Evolutionary conservation across 2,797 vertebrate species (phyloP), one percentile per base, ranked within the genome.

Genomic region (Phylloscopus collybita): DNA sequence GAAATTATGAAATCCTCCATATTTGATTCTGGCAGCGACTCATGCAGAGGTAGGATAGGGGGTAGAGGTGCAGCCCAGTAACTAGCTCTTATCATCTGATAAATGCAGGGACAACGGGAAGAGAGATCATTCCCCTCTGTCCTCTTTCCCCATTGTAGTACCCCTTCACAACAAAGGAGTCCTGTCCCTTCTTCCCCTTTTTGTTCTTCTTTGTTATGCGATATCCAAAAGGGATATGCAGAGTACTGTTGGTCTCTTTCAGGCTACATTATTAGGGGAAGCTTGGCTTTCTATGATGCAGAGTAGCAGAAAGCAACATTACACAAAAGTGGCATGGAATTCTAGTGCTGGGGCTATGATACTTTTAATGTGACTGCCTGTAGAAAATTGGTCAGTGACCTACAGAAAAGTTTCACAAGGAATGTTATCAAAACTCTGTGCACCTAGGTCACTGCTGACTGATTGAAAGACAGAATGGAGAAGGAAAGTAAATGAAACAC

Each of bases 401-500:
- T 45, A 29, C 5, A 26, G 51, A 59, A 57, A 86, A 44, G 16
- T 56, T 59, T 80, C 91, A 16, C 61, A 71, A 95, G 53, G 18
- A 64, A 65, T 80, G 26, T 56, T 78, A 38, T 93, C 53, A 91
- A 79, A 95, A 44, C 50, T 50, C 53, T 59, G 51, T 80, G 42
- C 12, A 64, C 5, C 4, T 44, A 16, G 32, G 38, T 78, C 57
- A 82, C 60, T 83, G n/a, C 26, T 71, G 57, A 50, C 51, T 91
- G 32, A 84, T 51, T 81, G 80, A 80, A 95, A 49, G 59, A 44
- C 8, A 92, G 40, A 42, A 34, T 49, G 34, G 30, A 87, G 26
- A 36, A 73, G 56, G 29, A 85, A 82, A 85, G 14, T 2, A 90
- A 84, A 56, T 85, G 2, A 87, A 87, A 82, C 42, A 53, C 16